Evolutionary conservation across 2,797 vertebrate genomes (phyloP).

Genomic region (Botia kubotai): DNA sequence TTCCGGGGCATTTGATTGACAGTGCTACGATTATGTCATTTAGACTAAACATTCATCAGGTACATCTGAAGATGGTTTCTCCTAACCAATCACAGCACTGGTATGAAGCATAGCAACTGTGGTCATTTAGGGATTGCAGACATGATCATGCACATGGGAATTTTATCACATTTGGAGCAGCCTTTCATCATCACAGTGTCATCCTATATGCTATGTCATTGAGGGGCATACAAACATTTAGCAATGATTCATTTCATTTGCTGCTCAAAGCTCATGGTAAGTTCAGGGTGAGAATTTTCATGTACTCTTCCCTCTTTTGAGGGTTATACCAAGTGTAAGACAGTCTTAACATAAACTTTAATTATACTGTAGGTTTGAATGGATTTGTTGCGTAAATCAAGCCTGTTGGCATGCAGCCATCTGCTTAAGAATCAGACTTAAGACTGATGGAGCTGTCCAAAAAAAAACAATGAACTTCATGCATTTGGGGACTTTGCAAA

Average conservation of each 20-base stretch:
- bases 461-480: background rate
- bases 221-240: background rate
- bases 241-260: constrained; percentile 23
- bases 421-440: constrained; percentile 4
- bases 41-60: constrained; percentile 19
- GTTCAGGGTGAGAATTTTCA: background rate
- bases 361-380: background rate
- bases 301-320: background rate
- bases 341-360: background rate
- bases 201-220: background rate
- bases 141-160: background rate
- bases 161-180: background rate
- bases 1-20: background rate
- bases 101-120: background rate
- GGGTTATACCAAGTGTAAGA: background rate
- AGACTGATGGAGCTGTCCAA: constrained; percentile 25
- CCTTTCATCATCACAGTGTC: background rate
- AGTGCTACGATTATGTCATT: constrained; percentile 16
- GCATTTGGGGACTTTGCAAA: background rate
- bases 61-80: background rate
- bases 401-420: constrained; percentile 6
- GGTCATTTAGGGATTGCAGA: background rate
- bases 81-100: background rate
- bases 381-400: constrained; percentile 2
- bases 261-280: background rate